Evolutionary conservation across 2,888 invertebrate genomes (phyloP).

Genomic region (Notodonta ziczac): DNA sequence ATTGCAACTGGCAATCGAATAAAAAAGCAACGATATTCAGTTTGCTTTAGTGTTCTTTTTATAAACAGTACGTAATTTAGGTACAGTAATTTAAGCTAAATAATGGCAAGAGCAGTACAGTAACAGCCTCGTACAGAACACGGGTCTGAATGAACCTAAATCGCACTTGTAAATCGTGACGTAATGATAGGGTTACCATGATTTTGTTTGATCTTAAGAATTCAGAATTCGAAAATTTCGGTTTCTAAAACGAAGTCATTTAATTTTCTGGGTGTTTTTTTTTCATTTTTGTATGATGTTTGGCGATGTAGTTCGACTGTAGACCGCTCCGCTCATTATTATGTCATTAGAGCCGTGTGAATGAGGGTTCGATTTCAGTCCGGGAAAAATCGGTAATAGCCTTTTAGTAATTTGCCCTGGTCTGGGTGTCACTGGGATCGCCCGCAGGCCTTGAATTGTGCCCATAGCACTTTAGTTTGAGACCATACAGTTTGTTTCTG

Average conservation of each 20-base stretch:
- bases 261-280: background rate
- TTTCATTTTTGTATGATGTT: no score
- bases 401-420: no score
- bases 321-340: no score
- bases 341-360: no score
- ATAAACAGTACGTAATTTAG: background rate
- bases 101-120: background rate
- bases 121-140: constrained; percentile 31
- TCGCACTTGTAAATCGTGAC: constrained; percentile 54
- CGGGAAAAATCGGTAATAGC: no score
- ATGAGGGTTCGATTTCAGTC: no score
- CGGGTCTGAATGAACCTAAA: constrained; percentile 56
- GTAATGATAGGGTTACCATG: constrained; percentile 57
- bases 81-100: background rate
- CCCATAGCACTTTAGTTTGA: no score
- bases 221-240: constrained; percentile 13
- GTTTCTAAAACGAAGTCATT: constrained; percentile 11
- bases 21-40: background rate
- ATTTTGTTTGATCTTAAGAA: constrained; percentile 44
- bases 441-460: no score
- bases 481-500: no score
- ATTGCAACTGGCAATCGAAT: background rate
- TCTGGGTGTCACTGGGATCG: no score
- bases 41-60: background rate
- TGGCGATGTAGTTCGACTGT: no score